Evolutionary conservation across 2,888 invertebrate species (phyloP).

Genomic region (Iselma pallidipennis): DNA sequence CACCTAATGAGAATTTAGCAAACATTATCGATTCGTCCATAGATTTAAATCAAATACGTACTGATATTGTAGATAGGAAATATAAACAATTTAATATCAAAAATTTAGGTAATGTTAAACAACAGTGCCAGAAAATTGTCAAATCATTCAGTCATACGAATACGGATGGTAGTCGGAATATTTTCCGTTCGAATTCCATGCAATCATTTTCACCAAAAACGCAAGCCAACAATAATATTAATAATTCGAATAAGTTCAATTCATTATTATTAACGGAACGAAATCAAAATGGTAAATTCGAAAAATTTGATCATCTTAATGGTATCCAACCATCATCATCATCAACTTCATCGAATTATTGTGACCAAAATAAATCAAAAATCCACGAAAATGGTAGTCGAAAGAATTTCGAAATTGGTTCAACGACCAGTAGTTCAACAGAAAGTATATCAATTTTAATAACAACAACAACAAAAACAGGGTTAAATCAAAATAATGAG

Average conservation of each 20-base stretch:
- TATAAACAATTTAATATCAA: slow-evolving; percentile 37
- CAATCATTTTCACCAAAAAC: slow-evolving; percentile 54
- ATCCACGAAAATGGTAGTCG: slow-evolving; percentile 18
- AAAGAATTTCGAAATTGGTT: slow-evolving; percentile 38
- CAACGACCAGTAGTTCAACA: slow-evolving; percentile 42
- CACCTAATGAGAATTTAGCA: slow-evolving; percentile 3
- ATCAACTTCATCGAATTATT: not conserved
- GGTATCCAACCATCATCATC: slow-evolving; percentile 29
- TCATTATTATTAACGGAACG: slow-evolving; percentile 35
- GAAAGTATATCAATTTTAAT: slow-evolving; percentile 38
- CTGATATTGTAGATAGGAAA: slow-evolving; percentile 31
- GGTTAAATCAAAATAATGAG: slow-evolving; percentile 27
- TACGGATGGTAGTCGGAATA: slow-evolving; percentile 32
- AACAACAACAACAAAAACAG: slow-evolving; percentile 27
- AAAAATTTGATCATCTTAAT: slow-evolving; percentile 5
- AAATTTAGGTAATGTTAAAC: slow-evolving; percentile 30
- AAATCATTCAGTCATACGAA: slow-evolving; percentile 41
- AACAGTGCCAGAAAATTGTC: slow-evolving; percentile 35
- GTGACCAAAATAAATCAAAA: not conserved
- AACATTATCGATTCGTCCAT: slow-evolving; percentile 15
- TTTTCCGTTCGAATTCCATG: slow-evolving; percentile 42
- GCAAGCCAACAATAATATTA: slow-evolving; percentile 55
- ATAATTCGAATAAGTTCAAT: slow-evolving; percentile 47
- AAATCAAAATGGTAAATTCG: slow-evolving; percentile 26
- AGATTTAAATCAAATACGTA: slow-evolving; percentile 23